A percentile compares a stretch with the other conserved stretches of the same genome.
Conservation (phyloP, 1,140 invertebrate species). For the Phymorhynchus buccinoides region DNA sequence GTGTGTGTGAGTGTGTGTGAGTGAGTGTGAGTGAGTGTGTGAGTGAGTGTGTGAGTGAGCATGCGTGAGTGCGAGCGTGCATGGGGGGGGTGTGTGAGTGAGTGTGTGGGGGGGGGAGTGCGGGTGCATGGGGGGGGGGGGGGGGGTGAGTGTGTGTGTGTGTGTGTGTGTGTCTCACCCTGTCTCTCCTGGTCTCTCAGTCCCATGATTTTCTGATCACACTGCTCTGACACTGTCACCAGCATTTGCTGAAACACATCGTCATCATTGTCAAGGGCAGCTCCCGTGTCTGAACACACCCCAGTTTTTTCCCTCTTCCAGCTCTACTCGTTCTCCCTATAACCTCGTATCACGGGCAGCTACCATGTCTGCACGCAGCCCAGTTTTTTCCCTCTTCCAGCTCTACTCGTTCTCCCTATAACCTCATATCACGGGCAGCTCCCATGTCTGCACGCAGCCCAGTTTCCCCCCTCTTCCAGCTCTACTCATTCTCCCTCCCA, state of each 20-base stretch:
- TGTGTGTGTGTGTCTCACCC: conserved; percentile 39
- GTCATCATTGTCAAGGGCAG: too few relatives aligned
- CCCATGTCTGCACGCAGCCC: too few relatives aligned
- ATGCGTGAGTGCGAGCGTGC: background rate
- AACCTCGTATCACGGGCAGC: too few relatives aligned
- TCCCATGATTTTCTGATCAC: conserved; percentile 73
- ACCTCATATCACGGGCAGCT: too few relatives aligned
- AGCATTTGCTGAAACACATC: conserved; percentile 74
- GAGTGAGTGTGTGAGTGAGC: background rate
- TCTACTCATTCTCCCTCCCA: too few relatives aligned
- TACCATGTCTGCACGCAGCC: too few relatives aligned
- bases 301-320: too few relatives aligned
- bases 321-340: too few relatives aligned
- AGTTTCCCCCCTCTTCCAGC: too few relatives aligned
- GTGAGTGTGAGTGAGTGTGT: background rate
- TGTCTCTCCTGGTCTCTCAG: conserved; percentile 71
- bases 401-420: too few relatives aligned
- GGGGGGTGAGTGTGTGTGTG: background rate
- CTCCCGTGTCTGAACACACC: too few relatives aligned
- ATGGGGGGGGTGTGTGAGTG: background rate
- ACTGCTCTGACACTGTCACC: conserved; percentile 72
- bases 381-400: too few relatives aligned
- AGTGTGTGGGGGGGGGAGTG: background rate
- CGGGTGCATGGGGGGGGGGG: background rate
- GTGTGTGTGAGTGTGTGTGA: background rate